phyloP scores from a whole-genome alignment of 2,888 invertebrate species.

The Chorisops tibialis region DNA sequence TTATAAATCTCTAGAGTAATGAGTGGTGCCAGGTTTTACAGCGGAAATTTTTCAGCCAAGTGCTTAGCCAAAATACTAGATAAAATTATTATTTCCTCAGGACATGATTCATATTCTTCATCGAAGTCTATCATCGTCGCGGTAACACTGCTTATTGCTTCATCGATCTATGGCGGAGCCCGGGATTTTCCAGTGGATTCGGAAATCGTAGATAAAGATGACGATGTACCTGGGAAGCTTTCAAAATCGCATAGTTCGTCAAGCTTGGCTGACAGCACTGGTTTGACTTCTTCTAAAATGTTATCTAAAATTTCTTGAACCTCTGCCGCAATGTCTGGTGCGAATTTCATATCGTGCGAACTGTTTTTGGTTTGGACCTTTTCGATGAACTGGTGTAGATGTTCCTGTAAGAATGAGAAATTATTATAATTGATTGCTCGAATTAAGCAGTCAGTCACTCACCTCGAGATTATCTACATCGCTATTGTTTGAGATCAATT shows the following conservation, averaged over 20 bases:
- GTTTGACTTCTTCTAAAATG: neutral
- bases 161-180: neutral
- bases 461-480: no score
- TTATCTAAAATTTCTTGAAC: neutral
- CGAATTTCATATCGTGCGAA: neutral
- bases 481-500: no score
- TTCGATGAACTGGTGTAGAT: neutral
- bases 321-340: neutral
- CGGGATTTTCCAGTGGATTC: neutral
- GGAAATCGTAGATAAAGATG: neutral
- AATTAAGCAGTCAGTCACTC: no score
- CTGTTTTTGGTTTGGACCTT: neutral
- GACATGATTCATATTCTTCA: neutral
- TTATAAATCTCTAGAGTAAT: no score
- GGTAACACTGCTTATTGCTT: neutral
- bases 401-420: neutral
- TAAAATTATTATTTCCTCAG: conserved; percentile 6
- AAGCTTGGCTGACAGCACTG: neutral
- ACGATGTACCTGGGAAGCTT: neutral
- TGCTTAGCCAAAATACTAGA: neutral
- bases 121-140: neutral
- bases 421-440: neutral
- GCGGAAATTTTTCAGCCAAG: neutral
- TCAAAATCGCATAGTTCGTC: neutral
- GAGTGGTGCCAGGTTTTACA: neutral